These are phyloP conservation scores for Lasiurus borealis DNA, from an alignment of 2,113 vertebrate species.

Conservation along the genomic window DNA sequence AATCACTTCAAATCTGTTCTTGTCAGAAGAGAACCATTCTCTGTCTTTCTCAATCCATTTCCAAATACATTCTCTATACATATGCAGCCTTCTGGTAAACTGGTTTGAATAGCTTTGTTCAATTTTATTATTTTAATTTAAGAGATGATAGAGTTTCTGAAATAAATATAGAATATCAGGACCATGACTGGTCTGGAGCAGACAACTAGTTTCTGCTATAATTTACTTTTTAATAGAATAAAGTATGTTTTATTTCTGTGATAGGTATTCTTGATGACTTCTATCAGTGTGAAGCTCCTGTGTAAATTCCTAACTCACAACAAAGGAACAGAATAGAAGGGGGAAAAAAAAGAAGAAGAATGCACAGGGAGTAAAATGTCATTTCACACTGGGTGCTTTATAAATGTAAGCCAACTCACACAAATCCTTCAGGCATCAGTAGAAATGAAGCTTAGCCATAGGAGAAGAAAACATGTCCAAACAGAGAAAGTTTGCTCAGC, in stretches of 20 bases:
- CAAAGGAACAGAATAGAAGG: conserved; percentile 63
- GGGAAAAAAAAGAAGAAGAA: conserved; percentile 20
- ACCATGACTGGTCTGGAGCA: not conserved
- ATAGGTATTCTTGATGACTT: conserved; percentile 50
- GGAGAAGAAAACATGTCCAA: conserved; percentile 73
- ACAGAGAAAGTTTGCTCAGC: conserved; percentile 80
- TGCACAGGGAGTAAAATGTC: conserved; percentile 34
- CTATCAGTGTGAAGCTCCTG: conserved; percentile 42
- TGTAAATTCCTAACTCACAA: conserved; percentile 64
- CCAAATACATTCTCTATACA: not conserved
- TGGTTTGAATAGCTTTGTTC: not conserved
- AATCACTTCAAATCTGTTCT: not conserved
- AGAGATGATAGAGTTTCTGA: not conserved
- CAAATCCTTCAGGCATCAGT: conserved; percentile 70
- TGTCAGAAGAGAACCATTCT: not conserved
- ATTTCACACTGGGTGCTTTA: conserved; percentile 63
- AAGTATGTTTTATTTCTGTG: conserved; percentile 37
- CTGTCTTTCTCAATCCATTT: not conserved
- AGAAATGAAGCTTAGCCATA: conserved; percentile 65
- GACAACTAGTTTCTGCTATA: not conserved
- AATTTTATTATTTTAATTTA: conserved; percentile 54
- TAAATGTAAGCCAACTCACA: conserved; percentile 77
- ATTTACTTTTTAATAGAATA: conserved; percentile 55
- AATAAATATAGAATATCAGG: not conserved
- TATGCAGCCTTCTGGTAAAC: not conserved